Evolutionary conservation across 2,888 invertebrate genomes (phyloP), one percentile per base, ranked within the genome.

Genomic region (Furcula furcula): DNA sequence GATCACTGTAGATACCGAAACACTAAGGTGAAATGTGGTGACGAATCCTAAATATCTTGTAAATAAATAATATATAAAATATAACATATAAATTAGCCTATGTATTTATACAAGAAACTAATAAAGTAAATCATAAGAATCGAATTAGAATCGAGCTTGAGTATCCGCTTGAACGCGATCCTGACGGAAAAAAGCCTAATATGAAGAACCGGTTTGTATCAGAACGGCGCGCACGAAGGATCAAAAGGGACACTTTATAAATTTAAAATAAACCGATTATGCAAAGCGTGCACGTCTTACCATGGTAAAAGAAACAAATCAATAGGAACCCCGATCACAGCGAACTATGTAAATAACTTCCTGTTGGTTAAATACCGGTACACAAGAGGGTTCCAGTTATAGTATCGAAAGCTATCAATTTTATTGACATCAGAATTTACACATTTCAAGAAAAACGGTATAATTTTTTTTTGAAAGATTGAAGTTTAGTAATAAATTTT

Each of bases 201-300:
- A 46, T 50, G n/a, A 47, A 46, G 54, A 47, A 78, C 78, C 71
- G 69, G 79, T 77, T 72, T 49, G 32, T 34, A 36, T 9, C 16
- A 11, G 28, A 34, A 45, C 46, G 49, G 48, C 52, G 41, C 53
- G 49, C 47, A 49, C 49, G 49, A 55, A 53, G 56, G 60, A 63
- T 62, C 61, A 57, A 31, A 48, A 56, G 58, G 58, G 64, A 72
- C 65, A 70, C 60, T 70, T 66, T 71, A 68, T 72, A 67, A 48
- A 42, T 53, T 53, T 63, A 59, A 69, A 72, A 76, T 75, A 73
- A 74, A 70, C 67, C 67, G 76, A 81, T 77, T 79, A 79, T 77
- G 73, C 75, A 71, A 79, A 81, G 60, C 60, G 58, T 39, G 54
- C 47, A 60, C 55, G 55, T 58, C 58, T 55, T 57, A 56, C 62